Evolutionary conservation across 2,888 invertebrate species (phyloP).

Genomic region (Drosophila helvetica): DNA sequence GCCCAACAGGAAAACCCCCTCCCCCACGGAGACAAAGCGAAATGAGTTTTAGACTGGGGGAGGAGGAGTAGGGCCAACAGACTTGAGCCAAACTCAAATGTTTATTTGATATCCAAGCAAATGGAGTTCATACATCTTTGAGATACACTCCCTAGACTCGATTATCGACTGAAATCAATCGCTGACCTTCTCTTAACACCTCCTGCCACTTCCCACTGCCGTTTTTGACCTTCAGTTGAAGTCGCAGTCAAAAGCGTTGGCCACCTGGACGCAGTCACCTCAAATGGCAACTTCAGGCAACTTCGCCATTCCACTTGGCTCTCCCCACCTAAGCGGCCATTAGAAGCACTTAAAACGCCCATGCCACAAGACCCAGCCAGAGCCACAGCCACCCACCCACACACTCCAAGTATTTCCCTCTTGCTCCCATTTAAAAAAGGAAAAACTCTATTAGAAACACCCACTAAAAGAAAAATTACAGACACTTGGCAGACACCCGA

Average conservation of each 20-base stretch:
- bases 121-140: background rate
- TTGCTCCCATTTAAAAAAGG: conserved; percentile 37
- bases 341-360: conserved; percentile 70
- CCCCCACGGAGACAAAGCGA: background rate
- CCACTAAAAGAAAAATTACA: conserved; percentile 70
- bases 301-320: conserved; percentile 1
- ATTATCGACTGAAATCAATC: background rate
- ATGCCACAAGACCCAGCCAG: conserved; percentile 19
- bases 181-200: background rate
- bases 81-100: conserved; percentile 33
- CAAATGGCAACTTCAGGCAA: conserved; percentile 7
- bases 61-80: conserved; percentile 35
- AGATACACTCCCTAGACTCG: background rate
- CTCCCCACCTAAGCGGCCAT: conserved; percentile 58
- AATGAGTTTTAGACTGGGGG: conserved; percentile 8
- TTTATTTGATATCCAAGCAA: conserved; percentile 1
- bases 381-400: conserved; percentile 22
- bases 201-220: background rate
- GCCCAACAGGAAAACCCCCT: conserved; percentile 14
- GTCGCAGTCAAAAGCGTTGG: conserved; percentile 15
- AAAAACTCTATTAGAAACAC: conserved; percentile 69
- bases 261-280: conserved; percentile 12
- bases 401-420: conserved; percentile 1
- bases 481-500: conserved; percentile 69
- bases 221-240: conserved; percentile 54